Conservation (phyloP, 2,888 invertebrate genomes). For the Andrena dorsata region DNA sequence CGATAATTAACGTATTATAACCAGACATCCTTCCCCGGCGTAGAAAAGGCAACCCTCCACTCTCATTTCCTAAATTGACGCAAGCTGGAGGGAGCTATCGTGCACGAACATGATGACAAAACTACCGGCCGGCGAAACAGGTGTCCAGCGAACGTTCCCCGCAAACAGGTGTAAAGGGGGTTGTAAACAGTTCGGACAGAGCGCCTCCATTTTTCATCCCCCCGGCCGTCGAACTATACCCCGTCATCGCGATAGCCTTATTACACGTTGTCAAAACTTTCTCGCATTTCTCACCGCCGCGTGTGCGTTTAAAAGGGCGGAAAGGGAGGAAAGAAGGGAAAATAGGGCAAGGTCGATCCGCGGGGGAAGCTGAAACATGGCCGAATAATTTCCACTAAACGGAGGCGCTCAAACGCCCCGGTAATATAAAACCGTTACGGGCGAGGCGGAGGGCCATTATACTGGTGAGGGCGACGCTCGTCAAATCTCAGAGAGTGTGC, state of each 20-base stretch:
- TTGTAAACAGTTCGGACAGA: slow-evolving; percentile 10
- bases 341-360: slow-evolving; percentile 50
- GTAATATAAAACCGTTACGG: slow-evolving; percentile 41
- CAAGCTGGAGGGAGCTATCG: too few species aligned
- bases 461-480: slow-evolving; percentile 31
- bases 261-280: slow-evolving; percentile 28
- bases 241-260: slow-evolving; percentile 22
- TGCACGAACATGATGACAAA: too few species aligned
- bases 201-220: slow-evolving; percentile 15
- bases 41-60: neutral
- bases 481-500: slow-evolving; percentile 52
- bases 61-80: neutral
- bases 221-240: slow-evolving; percentile 5
- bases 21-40: neutral
- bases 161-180: slow-evolving; percentile 18
- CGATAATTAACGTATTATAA: neutral
- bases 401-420: slow-evolving; percentile 22
- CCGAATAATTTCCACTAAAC: slow-evolving; percentile 46
- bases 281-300: neutral
- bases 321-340: neutral
- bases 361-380: slow-evolving; percentile 10
- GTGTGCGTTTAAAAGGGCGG: neutral
- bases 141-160: neutral
- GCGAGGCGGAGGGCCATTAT: slow-evolving; percentile 39
- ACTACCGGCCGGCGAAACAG: neutral